Evolutionary conservation across 2,113 vertebrate genomes (phyloP).

Genomic region (Xyrauchen texanus): DNA sequence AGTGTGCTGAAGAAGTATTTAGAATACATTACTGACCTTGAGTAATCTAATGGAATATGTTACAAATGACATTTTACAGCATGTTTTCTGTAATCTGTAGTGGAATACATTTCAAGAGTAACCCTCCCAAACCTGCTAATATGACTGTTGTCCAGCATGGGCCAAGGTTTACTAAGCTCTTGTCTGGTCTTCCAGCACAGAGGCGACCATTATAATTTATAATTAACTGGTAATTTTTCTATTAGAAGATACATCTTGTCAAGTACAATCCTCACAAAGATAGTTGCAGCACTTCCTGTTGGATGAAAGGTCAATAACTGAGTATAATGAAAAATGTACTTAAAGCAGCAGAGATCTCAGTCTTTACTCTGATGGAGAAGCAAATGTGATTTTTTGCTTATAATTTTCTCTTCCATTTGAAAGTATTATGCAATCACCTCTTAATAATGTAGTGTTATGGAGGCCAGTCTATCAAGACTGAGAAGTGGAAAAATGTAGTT

Average conservation of each 20-base stretch:
- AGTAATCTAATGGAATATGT: no score
- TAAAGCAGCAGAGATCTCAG: conserved; percentile 67
- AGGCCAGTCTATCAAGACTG: conserved; percentile 72
- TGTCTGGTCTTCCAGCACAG: conserved; percentile 59
- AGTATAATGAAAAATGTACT: conserved; percentile 82
- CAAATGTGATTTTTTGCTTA: conserved; percentile 77
- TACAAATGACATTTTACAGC: no score
- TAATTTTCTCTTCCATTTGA: conserved; percentile 72
- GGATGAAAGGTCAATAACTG: conserved; percentile 81
- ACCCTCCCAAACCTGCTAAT: no score
- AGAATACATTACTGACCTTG: no score
- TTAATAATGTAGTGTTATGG: conserved; percentile 73
- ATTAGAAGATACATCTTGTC: conserved; percentile 83
- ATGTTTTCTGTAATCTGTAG: no score
- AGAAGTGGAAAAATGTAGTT: conserved; percentile 70
- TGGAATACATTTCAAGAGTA: no score
- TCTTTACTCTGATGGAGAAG: conserved; percentile 75
- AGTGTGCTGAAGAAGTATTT: no score
- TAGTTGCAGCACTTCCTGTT: conserved; percentile 79
- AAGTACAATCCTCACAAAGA: conserved; percentile 79
- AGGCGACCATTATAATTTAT: conserved; percentile 75
- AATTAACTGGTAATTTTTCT: conserved; percentile 79
- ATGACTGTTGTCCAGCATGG: conserved; percentile 63
- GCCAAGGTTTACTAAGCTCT: conserved; percentile 76
- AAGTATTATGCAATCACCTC: conserved; percentile 63